Conservation (phyloP, 2,797 vertebrate genomes). For the Nothura maculosa region DNA sequence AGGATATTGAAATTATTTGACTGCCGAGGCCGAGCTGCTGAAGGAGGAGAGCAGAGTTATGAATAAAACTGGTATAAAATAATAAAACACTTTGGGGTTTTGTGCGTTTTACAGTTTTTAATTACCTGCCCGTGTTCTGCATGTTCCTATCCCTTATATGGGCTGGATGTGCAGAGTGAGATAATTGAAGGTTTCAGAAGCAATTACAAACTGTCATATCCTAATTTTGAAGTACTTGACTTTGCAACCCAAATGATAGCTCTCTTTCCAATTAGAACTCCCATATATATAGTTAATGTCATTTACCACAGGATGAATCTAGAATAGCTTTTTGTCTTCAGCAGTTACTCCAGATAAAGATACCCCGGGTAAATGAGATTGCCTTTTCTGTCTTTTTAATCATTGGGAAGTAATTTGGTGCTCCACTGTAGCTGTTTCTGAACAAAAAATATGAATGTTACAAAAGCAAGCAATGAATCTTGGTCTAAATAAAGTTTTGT, state of each 20-base stretch:
- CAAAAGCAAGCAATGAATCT: not conserved
- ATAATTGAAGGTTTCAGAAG: slow-evolving; percentile 45
- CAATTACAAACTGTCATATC: not conserved
- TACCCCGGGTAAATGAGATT: not conserved
- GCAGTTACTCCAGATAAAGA: not conserved
- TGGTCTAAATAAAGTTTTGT: not conserved
- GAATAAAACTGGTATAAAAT: not conserved
- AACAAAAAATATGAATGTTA: not conserved
- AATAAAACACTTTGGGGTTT: not conserved
- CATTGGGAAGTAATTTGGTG: not conserved
- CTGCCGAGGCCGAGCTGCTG: not conserved
- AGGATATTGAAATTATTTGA: not conserved
- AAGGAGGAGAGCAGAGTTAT: not conserved
- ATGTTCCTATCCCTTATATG: not conserved
- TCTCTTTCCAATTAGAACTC: slow-evolving; percentile 30
- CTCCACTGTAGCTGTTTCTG: not conserved
- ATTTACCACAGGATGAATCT: not conserved
- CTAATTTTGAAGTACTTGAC: slow-evolving; percentile 35
- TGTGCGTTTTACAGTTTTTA: not conserved
- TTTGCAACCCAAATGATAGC: slow-evolving; percentile 3
- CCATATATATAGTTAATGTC: not conserved
- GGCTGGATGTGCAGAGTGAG: not conserved
- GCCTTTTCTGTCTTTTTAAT: not conserved
- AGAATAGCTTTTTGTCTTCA: not conserved
- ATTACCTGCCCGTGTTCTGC: slow-evolving; percentile 7